Evolutionary conservation across 1,140 invertebrate genomes (phyloP).

Genomic region (Planococcus citri): DNA sequence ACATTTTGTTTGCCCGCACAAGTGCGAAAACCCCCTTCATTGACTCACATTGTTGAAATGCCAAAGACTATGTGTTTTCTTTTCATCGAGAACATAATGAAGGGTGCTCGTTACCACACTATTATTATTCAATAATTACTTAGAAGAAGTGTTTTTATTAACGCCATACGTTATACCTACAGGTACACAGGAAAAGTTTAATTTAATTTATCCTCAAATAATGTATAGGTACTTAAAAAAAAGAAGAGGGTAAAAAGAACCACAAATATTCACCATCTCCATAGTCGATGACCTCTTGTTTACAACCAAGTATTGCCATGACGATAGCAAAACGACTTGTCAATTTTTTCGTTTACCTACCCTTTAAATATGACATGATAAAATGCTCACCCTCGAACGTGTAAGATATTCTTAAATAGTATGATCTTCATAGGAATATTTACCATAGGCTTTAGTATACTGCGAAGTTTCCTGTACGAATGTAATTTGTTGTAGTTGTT

Average conservation of each 20-base stretch:
- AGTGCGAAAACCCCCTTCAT: too few relatives aligned
- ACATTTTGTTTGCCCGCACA: too few relatives aligned
- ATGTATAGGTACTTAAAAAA: neutral
- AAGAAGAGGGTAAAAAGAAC: neutral
- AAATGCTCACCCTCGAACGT: neutral
- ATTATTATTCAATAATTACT: neutral
- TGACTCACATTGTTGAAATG: too few relatives aligned
- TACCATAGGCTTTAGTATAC: neutral
- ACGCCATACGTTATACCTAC: too few relatives aligned
- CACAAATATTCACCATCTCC: neutral
- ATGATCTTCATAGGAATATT: neutral
- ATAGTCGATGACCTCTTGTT: slow-evolving; percentile 16
- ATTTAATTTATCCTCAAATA: neutral
- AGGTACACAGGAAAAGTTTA: neutral
- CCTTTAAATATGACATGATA: neutral
- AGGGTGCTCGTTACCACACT: neutral
- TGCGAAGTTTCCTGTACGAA: neutral
- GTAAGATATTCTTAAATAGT: slow-evolving; percentile 3
- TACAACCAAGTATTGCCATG: slow-evolving; percentile 1
- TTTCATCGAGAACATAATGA: neutral
- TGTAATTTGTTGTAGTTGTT: neutral
- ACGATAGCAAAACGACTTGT: slow-evolving; percentile 13
- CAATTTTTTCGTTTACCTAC: slow-evolving; percentile 1
- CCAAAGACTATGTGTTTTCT: too few relatives aligned
- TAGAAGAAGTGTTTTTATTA: neutral